Base-by-base conservation (phyloP, 2,888 invertebrate species). In the Cartodere bifasciata region DNA sequence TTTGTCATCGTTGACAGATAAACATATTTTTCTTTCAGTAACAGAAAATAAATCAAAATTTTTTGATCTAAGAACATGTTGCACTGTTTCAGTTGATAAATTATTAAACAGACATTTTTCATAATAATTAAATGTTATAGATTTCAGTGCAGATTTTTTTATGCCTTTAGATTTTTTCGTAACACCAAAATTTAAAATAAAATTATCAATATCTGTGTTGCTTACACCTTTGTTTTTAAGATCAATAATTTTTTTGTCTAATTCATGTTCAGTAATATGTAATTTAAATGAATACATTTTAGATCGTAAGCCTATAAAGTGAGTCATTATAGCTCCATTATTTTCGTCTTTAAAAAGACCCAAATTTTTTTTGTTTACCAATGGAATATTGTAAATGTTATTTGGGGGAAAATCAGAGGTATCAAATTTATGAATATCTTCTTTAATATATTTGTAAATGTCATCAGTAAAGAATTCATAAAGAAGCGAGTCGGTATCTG, bases 281-380 rank as follows among this genome's bases (percentile, higher is more conserved):
- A 23, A 2, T 25, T 7, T 21, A 21, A 17, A 14, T 3, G 21
- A 7, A 31, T 32, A 35, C 28, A 36, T 29, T 36, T 38, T 38
- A 2, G 35, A 15, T 16, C 29, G 26, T 6, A 38, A 20, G 9
- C 33, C 30, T 9, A 36, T 23, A 34, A 38, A 38, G n/a, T 36
- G 23, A 2, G 27, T 16, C 31, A 38, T 36, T 1, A 35, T 29
- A 24, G 23, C 14, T 3, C 37, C 37, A 14, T 23, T 32, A 17
- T 15, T 14, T 27, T 39, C 39, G 17, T 35, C 37, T 28, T 35
- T 37, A 32, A 37, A 37, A 6, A 39, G 10, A 4, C 36, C 36
- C 4, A 24, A 13, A 6, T 26, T 11, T 27, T 29, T 37, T 27
- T 37, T 37, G 13, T 34, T 34, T 15, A 21, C 15, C 13, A 23